Evolutionary conservation across 2,797 vertebrate genomes (phyloP).

Genomic region (Rhynchonycteris naso): DNA sequence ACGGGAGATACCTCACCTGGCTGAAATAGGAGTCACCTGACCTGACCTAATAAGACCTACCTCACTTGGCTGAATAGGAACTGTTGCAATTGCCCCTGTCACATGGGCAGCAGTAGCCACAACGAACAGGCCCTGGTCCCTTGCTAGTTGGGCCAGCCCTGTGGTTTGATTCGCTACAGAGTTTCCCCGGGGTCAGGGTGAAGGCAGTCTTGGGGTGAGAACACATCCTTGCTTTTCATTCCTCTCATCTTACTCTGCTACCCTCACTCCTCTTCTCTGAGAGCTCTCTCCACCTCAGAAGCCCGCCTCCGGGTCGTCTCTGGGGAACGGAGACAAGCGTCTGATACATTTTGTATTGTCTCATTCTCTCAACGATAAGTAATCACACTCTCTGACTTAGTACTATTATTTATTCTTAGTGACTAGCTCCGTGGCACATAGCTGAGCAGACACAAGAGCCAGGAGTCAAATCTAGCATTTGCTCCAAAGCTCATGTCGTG

Average conservation of each 20-base stretch:
- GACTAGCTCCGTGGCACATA: background rate
- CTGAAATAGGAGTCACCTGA: background rate
- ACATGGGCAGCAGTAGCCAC: no score
- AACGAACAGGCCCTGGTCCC: background rate
- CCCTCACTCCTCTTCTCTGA: background rate
- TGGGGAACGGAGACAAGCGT: background rate
- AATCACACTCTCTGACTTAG: background rate
- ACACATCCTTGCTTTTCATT: background rate
- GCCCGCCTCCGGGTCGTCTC: background rate
- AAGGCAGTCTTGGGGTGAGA: background rate
- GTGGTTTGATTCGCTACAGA: no score
- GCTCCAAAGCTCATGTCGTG: background rate
- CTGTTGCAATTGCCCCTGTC: background rate
- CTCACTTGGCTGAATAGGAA: background rate
- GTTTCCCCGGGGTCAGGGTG: background rate
- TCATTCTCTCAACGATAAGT: background rate
- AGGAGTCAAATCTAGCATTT: background rate
- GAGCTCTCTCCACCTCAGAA: background rate
- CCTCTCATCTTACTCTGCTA: rapidly evolving
- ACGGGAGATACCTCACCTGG: no score
- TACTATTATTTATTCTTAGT: background rate
- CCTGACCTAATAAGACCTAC: no score
- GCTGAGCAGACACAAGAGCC: background rate
- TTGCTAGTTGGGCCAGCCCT: background rate
- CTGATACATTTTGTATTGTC: background rate